These are phyloP conservation scores for Ooceraea biroi DNA, from an alignment of 1,140 invertebrate species.

Conservation along the genomic window DNA sequence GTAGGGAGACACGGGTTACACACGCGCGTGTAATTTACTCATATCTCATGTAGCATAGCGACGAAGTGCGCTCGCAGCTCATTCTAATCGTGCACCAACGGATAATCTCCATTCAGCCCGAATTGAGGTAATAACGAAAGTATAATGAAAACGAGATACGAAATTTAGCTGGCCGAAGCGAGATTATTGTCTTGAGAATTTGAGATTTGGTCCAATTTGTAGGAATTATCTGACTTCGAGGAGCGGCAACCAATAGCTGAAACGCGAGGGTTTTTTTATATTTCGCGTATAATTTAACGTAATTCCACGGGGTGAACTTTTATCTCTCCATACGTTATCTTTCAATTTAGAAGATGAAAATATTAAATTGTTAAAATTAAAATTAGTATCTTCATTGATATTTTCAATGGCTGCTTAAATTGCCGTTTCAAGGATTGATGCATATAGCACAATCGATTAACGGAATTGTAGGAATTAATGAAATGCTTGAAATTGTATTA, in stretches of 20 bases:
- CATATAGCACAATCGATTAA: not conserved
- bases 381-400: not conserved
- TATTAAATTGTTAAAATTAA: not conserved
- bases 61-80: not conserved
- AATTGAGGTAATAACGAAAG: not conserved
- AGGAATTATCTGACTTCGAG: not conserved
- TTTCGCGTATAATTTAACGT: not conserved
- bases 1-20: not conserved
- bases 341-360: slow-evolving; percentile 8
- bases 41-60: not conserved
- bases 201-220: slow-evolving; percentile 7
- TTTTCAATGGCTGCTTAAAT: slow-evolving; percentile 11
- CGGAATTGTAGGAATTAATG: not conserved
- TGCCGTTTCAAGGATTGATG: not conserved
- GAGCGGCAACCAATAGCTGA: not conserved
- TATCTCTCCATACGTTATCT: not conserved
- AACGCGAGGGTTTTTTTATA: not conserved
- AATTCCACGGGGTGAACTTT: slow-evolving; percentile 5
- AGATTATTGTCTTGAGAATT: slow-evolving; percentile 23
- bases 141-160: slow-evolving; percentile 1
- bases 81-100: slow-evolving; percentile 10
- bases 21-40: no score
- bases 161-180: not conserved
- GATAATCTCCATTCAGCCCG: slow-evolving; percentile 7
- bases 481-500: slow-evolving; percentile 4